Evolutionary conservation across 1,140 invertebrate genomes (phyloP), one percentile per base, ranked within the genome.

Genomic region (Xylocopa sonorina): DNA sequence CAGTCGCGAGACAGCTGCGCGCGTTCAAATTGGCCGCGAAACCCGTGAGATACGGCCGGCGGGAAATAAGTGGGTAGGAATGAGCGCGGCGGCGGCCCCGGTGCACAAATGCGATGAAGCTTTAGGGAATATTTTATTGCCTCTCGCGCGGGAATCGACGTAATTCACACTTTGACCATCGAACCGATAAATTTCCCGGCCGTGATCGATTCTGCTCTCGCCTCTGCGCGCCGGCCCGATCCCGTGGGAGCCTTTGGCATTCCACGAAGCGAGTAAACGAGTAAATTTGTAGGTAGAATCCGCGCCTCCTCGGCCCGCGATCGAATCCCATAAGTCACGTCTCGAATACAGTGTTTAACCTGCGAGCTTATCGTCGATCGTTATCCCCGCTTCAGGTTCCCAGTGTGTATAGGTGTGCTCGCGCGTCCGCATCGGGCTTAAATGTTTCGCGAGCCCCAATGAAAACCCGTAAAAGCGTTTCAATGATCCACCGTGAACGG

Each of bases 311-410:
- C 48, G 34, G 46, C 69, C 53, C 69, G n/a, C n/a, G 78, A 83
- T 83, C 82, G 69, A 84, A 84, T 81, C 84, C 82, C 84, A 85
- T 85, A 85, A 85, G 82, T 84, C 84, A 85, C 84, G 78, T 57
- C 83, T 72, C 67, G 83, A 85, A 83, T 81, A 85, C 83, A 84
- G 83, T 85, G 82, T 85, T 85, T 85, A 85, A 83, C 78, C 78
- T 60, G 58, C n/a, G 77, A 68, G 78, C 82, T 80, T 69, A 85
- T 81, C 79, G 72, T 60, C 73, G 60, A 84, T 80, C 82, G 83
- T 85, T 84, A 85, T 84, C 78, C 77, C 50, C 41, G 32, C 71
- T 75, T 68, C 71, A 41, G 34, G 50, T 51, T n/a, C 32, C 38
- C 21, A 18, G 4, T 24, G 32, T 18, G 3, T n/a, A 32, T 60